Evolutionary conservation across 2,888 invertebrate genomes (phyloP).

Genomic region (Urechis unicinctus): DNA sequence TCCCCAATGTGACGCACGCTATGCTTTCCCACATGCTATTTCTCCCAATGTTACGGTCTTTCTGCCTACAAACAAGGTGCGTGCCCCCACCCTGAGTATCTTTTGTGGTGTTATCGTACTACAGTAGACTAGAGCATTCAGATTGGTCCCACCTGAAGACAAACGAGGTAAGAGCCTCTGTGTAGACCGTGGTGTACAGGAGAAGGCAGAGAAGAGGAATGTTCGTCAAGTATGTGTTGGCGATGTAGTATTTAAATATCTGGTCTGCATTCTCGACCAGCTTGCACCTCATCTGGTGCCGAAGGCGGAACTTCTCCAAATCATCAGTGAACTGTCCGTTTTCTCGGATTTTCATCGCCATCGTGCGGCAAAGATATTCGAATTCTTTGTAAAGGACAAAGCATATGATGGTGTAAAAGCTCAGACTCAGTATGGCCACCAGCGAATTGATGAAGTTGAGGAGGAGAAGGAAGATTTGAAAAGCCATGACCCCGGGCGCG

Average conservation of each 20-base stretch:
- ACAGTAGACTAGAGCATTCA: too few species aligned
- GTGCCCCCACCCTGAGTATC: too few species aligned
- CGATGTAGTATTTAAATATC: slow-evolving; percentile 17
- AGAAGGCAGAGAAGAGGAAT: slow-evolving; percentile 16
- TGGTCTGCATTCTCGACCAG: slow-evolving; percentile 14
- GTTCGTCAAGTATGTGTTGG: slow-evolving; percentile 19
- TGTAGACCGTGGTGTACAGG: slow-evolving; percentile 5
- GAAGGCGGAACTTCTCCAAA: slow-evolving; percentile 26
- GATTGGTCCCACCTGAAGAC: too few species aligned
- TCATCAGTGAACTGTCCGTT: slow-evolving; percentile 16
- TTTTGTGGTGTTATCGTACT: too few species aligned
- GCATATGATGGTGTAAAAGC: slow-evolving; percentile 16
- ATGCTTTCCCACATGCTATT: too few species aligned
- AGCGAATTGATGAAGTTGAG: slow-evolving; percentile 8
- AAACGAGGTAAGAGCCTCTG: too few species aligned
- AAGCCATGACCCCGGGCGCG: background rate
- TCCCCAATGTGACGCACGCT: too few species aligned
- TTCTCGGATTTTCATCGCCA: slow-evolving; percentile 15
- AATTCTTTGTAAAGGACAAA: slow-evolving; percentile 21
- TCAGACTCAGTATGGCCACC: slow-evolving; percentile 15
- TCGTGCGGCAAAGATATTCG: slow-evolving; percentile 14
- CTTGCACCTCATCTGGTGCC: slow-evolving; percentile 24
- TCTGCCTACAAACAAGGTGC: too few species aligned
- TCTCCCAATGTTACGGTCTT: too few species aligned
- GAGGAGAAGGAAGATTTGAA: slow-evolving; percentile 15